Base-by-base conservation (phyloP, 2,888 invertebrate genomes). In the Syrista parreyssii region DNA sequence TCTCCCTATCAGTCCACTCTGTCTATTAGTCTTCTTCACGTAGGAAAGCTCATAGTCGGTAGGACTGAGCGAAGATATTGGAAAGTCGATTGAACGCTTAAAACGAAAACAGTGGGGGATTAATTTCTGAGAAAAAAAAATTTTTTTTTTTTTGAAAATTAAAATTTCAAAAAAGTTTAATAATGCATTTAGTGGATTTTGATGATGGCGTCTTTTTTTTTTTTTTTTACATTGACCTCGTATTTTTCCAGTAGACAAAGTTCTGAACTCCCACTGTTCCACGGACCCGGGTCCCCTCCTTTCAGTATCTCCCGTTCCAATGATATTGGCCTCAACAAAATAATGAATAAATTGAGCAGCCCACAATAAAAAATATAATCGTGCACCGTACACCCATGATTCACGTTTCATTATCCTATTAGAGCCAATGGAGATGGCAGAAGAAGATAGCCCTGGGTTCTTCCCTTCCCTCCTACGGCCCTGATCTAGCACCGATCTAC, bases 321-420 rank as follows among this genome's bases (percentile, higher is more conserved):
- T 89, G 88, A 89, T 89, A 89, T 89, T 89, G 88, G 88, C 88
- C 86, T 89, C 88, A 89, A 88, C 88, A 89, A 88, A 89, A 87
- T 89, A 89, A 89, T 89, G 88, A 88, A 88, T 89, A 88, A 89
- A 89, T 89, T 89, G 89, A 89, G 84, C 86, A 84, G 85, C 84
- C 84, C 82, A 81, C 86, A 88, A 88, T 87, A 87, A 86, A 89
- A 55, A 88, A 86, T 86, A 87, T 88, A 89, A 89, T 88, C 87
- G 87, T 84, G 85, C 87, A 86, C 84, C 85, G 87, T 88, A 87
- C 86, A 84, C 85, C 81, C 88, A 86, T 89, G 89, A 89, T 89
- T 89, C 88, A 87, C 84, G 84, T 86, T 88, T 88, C 87, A 89
- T 89, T 89, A 89, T 89, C 83, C 89, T 86, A 89, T 89, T 88